Percentiles rank a stretch among this genome's conserved stretches.
These are phyloP conservation scores for Limnephilus marmoratus DNA, from an alignment of 2,888 invertebrate species.

Conservation along the genomic window DNA sequence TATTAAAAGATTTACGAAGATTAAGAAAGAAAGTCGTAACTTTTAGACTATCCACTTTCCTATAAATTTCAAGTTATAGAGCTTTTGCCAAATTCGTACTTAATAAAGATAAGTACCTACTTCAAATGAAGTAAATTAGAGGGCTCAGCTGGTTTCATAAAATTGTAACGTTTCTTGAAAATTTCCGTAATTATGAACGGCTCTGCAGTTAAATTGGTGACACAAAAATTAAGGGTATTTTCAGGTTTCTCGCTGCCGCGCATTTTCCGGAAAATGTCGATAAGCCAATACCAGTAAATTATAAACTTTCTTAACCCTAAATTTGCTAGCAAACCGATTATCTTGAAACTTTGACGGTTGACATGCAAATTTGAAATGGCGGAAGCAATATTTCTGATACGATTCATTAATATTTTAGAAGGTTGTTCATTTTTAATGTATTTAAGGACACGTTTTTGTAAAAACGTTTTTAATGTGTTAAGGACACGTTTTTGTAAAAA, in stretches of 20 bases:
- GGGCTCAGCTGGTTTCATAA: not conserved
- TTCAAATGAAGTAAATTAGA: not conserved
- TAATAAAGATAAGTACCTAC: not conserved
- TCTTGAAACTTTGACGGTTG: not conserved
- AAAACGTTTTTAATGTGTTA: too few relatives aligned
- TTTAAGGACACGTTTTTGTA: too few relatives aligned
- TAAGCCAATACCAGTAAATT: slow-evolving; percentile 29
- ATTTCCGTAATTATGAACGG: too few relatives aligned
- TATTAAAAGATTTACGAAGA: too few relatives aligned
- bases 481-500: too few relatives aligned
- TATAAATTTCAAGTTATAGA: not conserved
- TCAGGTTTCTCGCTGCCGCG: too few relatives aligned
- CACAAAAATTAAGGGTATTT: too few relatives aligned
- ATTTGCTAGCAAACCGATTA: not conserved
- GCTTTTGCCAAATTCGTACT: not conserved
- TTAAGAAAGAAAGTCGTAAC: not conserved
- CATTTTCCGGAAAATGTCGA: slow-evolving; percentile 14
- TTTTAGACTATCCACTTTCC: not conserved
- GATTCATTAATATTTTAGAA: too few relatives aligned
- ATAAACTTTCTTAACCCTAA: slow-evolving; percentile 6
- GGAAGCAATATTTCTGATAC: not conserved
- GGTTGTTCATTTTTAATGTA: too few relatives aligned
- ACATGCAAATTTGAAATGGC: not conserved
- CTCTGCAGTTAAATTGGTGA: not conserved
- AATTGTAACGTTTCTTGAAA: too few relatives aligned